These are phyloP conservation scores for Palloptera scutellata DNA, from an alignment of 2,888 invertebrate species.

Conservation along the genomic window DNA sequence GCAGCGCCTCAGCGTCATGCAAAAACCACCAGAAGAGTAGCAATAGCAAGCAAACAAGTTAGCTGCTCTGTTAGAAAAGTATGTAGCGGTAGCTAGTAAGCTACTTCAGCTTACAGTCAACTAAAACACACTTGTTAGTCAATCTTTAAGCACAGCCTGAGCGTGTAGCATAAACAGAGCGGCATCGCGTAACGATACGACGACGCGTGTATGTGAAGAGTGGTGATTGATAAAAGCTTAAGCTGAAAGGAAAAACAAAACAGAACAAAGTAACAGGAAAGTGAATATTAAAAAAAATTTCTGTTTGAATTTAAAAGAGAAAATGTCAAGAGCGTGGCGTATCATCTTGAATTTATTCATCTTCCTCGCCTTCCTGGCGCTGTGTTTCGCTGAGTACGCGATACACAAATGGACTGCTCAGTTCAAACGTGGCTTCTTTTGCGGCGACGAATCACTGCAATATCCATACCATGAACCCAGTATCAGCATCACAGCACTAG, in stretches of 20 bases:
- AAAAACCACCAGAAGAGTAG: neutral
- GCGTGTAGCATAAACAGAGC: constrained; percentile 13
- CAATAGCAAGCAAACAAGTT: constrained; percentile 2
- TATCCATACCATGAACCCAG: constrained; percentile 49
- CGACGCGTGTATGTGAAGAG: neutral
- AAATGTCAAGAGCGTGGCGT: constrained; percentile 42
- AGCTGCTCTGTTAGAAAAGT: neutral
- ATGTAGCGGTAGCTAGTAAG: neutral
- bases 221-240: no score
- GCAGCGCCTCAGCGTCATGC: no score
- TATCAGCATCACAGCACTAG: constrained; percentile 40
- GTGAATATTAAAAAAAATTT: neutral
- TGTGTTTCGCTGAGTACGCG: constrained; percentile 48
- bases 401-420: constrained; percentile 48
- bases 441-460: constrained; percentile 55
- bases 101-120: neutral
- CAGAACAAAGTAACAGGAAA: neutral
- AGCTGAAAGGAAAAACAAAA: neutral
- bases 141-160: constrained; percentile 28
- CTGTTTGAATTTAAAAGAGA: constrained; percentile 6
- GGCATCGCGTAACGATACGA: neutral
- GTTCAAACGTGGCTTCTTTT: constrained; percentile 55
- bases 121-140: constrained; percentile 18
- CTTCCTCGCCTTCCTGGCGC: constrained; percentile 46
- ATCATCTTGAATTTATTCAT: constrained; percentile 53